Evolutionary conservation across 2,888 invertebrate species (phyloP).

Genomic region (Ophioninae sp.): DNA sequence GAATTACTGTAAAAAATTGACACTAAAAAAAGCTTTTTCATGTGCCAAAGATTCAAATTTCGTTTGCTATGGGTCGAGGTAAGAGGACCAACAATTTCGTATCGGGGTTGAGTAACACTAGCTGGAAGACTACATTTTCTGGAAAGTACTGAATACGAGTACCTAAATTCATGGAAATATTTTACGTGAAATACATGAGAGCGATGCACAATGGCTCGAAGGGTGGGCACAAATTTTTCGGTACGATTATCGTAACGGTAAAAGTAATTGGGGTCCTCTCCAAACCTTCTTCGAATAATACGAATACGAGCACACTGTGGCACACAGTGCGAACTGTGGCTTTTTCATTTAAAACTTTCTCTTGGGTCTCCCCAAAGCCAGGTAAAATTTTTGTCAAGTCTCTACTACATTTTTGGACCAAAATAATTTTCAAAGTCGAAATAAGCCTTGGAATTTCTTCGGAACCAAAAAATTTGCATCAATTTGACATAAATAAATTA

Average conservation of each 20-base stretch:
- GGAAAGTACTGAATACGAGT: background rate
- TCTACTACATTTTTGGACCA: background rate
- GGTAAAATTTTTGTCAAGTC: background rate
- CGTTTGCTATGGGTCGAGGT: background rate
- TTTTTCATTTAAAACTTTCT: background rate
- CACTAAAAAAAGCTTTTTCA: too few relatives aligned
- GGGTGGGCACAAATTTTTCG: slow-evolving; percentile 25
- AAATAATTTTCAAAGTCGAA: background rate
- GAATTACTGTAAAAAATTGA: too few relatives aligned
- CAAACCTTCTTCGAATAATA: background rate
- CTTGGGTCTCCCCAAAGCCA: background rate
- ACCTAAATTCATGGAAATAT: background rate
- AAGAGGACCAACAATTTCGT: background rate
- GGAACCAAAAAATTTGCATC: too few relatives aligned
- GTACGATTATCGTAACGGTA: slow-evolving; percentile 33
- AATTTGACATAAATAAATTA: too few relatives aligned
- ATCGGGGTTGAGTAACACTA: background rate
- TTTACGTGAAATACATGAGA: background rate
- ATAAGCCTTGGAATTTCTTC: background rate
- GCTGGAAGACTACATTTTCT: background rate
- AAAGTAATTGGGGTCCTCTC: background rate
- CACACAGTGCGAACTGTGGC: background rate
- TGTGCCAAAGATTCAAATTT: too few relatives aligned
- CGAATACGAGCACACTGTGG: background rate
- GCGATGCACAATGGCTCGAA: background rate